A percentile compares a stretch with the other conserved stretches of the same genome.
Evolutionary conservation across 1,140 invertebrate species (phyloP).

Genomic region (Zaprionus nigranus): DNA sequence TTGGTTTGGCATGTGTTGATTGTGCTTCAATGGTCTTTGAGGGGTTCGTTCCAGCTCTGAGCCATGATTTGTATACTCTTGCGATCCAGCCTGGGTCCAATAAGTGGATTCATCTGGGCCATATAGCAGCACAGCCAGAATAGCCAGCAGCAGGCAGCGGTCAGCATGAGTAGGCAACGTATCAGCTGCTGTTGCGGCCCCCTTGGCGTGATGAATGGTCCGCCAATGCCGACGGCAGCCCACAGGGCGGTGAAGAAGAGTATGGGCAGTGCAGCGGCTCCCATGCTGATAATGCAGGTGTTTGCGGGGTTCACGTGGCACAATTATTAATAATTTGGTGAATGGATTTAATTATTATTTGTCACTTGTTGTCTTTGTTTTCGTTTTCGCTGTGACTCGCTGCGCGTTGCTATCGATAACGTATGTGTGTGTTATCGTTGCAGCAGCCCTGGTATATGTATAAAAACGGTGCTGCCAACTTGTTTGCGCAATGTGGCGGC

Average conservation of each 20-base stretch:
- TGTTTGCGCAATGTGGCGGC: background rate
- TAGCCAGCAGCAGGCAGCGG: slow-evolving; percentile 95
- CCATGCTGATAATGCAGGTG: slow-evolving; percentile 86
- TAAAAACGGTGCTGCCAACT: slow-evolving; percentile 18
- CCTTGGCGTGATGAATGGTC: slow-evolving; percentile 94
- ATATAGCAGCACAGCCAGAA: slow-evolving; percentile 97
- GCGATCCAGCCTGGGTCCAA: slow-evolving; percentile 92
- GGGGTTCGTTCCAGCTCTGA: slow-evolving; percentile 89
- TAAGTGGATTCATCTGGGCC: slow-evolving; percentile 96
- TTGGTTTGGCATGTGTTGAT: slow-evolving; percentile 20
- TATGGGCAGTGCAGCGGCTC: slow-evolving; percentile 89
- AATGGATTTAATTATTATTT: slow-evolving; percentile 7
- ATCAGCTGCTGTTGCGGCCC: slow-evolving; percentile 93
- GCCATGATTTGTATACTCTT: slow-evolving; percentile 91
- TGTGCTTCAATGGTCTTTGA: slow-evolving; percentile 82
- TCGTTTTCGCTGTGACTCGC: slow-evolving; percentile 17
- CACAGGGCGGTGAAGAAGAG: slow-evolving; percentile 92
- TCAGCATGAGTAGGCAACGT: slow-evolving; percentile 93
- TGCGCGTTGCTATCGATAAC: slow-evolving; percentile 30
- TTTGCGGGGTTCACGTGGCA: background rate
- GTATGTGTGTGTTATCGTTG: background rate
- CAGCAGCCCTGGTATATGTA: slow-evolving; percentile 13
- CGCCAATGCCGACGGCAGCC: slow-evolving; percentile 92
- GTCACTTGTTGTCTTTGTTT: slow-evolving; percentile 46
- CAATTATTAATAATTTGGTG: background rate